Base-by-base conservation (phyloP, 1,140 invertebrate genomes). In the Anastrepha ludens region DNA sequence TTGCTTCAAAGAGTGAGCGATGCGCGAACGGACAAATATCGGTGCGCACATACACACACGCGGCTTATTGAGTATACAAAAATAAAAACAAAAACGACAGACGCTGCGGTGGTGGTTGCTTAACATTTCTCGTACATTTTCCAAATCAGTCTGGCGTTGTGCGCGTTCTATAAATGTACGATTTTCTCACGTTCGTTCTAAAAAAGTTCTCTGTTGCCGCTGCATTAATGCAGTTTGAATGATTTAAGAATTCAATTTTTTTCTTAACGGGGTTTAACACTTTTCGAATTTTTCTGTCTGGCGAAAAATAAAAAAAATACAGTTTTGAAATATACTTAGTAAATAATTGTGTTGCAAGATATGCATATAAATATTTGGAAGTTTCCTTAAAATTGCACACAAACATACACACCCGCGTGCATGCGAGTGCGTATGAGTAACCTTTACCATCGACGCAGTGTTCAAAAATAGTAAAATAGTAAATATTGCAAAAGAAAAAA, bases 81-180 rank as follows among this genome's bases (percentile, higher is more conserved):
- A 55, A 55, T 55, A 81, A n/a, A 81, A 50, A 81, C 44, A 74
- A 17, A 39, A 74, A 20, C 74, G n/a, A 7, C 15, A 81, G 74
- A 50, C 74, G 44, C 47, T 20, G 47, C 11, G 17, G 74, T 81
- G 47, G 74, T 78, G 44, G 74, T 29, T 55, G 47, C 47, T 55
- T 20, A 17, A 81, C 47, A 81, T 81, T 50, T 55, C 74, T 81
- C 20, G 41, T 55, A 47, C 74, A 81, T 29, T 81, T 81, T 50
- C 44, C 74, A 81, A 81, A 81, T 81, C 74, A 81, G 74, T 81
- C 55, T 81, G 74, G 47, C 47, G 44, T 81, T 50, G 74, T 81
- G 74, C 74, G 74, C 41, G 74, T 81, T 81, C 74, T 58, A 47
- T 55, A 81, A 50, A 9, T 81, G 74, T 81, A 81, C 74, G 47